Evolutionary conservation across 2,888 invertebrate genomes (phyloP), one percentile per base, ranked within the genome.

Genomic region (Synergus laeviventris): DNA sequence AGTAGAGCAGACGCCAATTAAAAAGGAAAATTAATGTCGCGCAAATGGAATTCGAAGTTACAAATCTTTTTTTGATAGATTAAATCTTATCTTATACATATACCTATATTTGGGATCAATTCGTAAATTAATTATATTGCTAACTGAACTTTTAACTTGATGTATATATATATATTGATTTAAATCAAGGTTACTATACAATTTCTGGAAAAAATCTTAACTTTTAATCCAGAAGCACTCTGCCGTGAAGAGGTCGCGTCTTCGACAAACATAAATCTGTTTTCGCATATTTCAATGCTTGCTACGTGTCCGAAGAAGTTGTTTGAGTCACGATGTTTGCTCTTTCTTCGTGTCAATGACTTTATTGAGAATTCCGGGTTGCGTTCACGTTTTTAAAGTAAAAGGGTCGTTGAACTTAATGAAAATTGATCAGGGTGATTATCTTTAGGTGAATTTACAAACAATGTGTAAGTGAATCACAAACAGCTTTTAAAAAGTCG

Each of bases 311-410:
- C 49, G 36, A 54, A 70, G 70, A 70, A 54, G 49, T 36, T 70
- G 49, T 49, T 49, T 70, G 49, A 70, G 70, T 70, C 70, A 49
- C 70, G 49, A 70, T 70, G 70, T 70, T 70, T 70, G 70, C 70
- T 70, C 49, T 70, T 70, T 49, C 49, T 54, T 49, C 49, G 36
- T 70, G 70, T 70, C 49, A 70, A 31, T 70, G 70, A 70, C 70
- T 49, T 70, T 70, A 70, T 54, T 70, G 49, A 70, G 70, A 45
- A 70, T 70, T 70, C 70, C 70, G 45, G 70, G 49, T 70, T 70
- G 31, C 49, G 12, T 54, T 70, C 45, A 31, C 49, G 31, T 49
- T 70, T 70, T 49, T 70, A 0, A 54, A 66, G 45, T 2, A 70
- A 24, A 49, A 70, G n/a, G 49, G 45, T 70, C 70, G 2, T 49